Conservation (phyloP, 2,888 invertebrate species). For the Plagiodera versicolora region DNA sequence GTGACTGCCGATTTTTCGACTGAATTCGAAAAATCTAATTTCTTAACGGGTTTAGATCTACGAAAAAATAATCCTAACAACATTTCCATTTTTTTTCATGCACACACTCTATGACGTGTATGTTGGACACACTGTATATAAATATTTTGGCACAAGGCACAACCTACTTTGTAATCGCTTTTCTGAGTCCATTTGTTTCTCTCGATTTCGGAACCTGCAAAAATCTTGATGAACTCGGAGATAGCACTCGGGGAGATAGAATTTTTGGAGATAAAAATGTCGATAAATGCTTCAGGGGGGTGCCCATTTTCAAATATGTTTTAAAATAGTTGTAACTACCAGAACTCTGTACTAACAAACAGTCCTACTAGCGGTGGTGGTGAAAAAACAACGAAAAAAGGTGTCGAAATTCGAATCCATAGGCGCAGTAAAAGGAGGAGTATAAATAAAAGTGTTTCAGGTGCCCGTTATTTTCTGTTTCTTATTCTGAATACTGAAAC, state of each 20-base stretch:
- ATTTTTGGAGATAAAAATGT: conserved; percentile 29
- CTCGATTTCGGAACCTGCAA: conserved; percentile 15
- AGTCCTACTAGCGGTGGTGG: no score
- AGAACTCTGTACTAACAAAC: no score
- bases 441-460: no score
- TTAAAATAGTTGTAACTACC: no score
- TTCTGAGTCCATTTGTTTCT: conserved; percentile 8
- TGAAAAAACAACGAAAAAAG: no score
- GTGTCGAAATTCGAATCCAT: no score
- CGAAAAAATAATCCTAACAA: no score
- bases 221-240: conserved; percentile 21
- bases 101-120: no score
- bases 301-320: conserved; percentile 26
- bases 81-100: no score
- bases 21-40: conserved; percentile 27
- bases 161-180: neutral
- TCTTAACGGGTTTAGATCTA: conserved; percentile 21
- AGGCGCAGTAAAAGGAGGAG: no score
- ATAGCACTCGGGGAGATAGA: conserved; percentile 22
- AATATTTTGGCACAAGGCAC: neutral
- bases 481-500: no score
- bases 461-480: no score
- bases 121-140: neutral
- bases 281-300: conserved; percentile 29
- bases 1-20: conserved; percentile 5